phyloP scores from a whole-genome alignment of 2,888 invertebrate species.

The Mimumesa dahlbomi region DNA sequence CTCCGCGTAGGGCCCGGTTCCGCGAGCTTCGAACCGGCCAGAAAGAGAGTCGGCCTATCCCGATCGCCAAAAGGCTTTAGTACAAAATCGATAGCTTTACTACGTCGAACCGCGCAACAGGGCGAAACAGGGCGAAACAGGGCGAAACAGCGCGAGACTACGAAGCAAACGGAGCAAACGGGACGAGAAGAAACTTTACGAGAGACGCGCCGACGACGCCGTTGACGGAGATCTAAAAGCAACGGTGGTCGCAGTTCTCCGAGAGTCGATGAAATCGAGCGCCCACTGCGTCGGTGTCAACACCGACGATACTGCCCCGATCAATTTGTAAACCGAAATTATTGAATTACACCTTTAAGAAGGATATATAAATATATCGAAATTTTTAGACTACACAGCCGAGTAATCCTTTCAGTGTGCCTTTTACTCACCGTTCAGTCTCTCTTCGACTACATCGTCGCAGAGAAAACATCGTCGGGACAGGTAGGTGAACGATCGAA shows the following conservation, averaged over 20 bases:
- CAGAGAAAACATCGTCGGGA: not conserved
- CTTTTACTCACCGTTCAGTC: no score
- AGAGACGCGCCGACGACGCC: no score
- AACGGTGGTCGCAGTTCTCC: not conserved
- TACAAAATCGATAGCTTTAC: constrained; percentile 66
- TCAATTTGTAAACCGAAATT: constrained; percentile 63
- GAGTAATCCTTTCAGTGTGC: not conserved
- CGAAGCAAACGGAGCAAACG: no score
- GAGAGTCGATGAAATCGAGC: constrained; percentile 27
- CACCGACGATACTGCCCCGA: constrained; percentile 49
- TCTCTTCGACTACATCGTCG: no score
- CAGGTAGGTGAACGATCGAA: not conserved
- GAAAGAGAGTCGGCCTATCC: no score
- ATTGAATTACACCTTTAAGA: constrained; percentile 45
- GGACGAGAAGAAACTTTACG: no score
- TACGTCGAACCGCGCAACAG: constrained; percentile 7
- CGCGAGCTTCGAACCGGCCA: no score
- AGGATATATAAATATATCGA: constrained; percentile 55
- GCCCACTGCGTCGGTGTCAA: constrained; percentile 16
- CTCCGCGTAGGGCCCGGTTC: no score
- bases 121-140: not conserved
- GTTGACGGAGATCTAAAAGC: no score
- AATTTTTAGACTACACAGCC: constrained; percentile 47
- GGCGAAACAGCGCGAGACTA: no score
- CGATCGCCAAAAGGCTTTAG: constrained; percentile 54